Percentiles rank a stretch among this genome's conserved stretches.
Evolutionary conservation across 2,113 vertebrate genomes (phyloP).

Genomic region (Prochilodus magdalenae): DNA sequence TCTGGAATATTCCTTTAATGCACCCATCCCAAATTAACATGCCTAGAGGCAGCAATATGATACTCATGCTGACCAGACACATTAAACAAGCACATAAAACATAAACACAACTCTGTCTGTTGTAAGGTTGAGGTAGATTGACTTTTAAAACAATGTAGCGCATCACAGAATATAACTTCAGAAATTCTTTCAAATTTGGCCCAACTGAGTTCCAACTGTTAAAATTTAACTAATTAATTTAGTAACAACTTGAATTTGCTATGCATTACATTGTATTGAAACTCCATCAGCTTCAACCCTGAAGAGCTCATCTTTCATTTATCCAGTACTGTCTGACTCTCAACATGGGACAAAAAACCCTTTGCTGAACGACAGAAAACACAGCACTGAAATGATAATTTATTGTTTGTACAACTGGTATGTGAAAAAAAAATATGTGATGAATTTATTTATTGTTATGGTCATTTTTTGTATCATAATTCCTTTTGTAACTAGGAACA

Average conservation of each 20-base stretch:
- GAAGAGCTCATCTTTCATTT: constrained; percentile 10
- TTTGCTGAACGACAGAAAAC: constrained; percentile 73
- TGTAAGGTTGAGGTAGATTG: not conserved
- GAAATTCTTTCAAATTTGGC: not conserved
- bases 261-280: not conserved
- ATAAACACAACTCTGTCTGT: not conserved
- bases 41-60: constrained; percentile 18
- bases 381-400: constrained; percentile 99
- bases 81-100: not conserved
- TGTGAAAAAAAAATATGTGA: constrained; percentile 88
- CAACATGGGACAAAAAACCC: constrained; percentile 62
- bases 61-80: constrained; percentile 26
- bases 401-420: constrained; percentile 97
- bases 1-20: not conserved
- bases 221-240: not conserved
- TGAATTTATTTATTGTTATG: constrained; percentile 94
- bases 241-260: not conserved
- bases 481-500: constrained; percentile 93
- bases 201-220: no score
- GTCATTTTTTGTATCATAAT: constrained; percentile 90
- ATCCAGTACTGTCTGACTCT: constrained; percentile 60
- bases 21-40: not conserved
- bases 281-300: not conserved
- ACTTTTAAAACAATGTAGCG: not conserved
- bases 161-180: not conserved